Evolutionary conservation across 2,888 invertebrate genomes (phyloP), one percentile per base, ranked within the genome.

Genomic region (Polydrusus cervinus): DNA sequence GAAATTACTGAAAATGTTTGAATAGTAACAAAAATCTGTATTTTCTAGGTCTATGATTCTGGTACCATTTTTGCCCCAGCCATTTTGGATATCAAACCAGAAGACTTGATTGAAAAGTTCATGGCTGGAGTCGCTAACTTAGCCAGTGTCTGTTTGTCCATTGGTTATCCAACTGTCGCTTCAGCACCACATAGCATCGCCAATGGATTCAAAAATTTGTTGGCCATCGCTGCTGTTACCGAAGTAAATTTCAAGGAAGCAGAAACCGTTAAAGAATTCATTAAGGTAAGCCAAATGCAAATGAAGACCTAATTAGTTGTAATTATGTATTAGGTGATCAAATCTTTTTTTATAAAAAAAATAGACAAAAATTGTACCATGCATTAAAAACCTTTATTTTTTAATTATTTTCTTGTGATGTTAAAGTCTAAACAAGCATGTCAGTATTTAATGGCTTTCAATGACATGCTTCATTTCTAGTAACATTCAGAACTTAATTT

Each of bases 161-260:
- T 99, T 86, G 95, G 96, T 78, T 99, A 99, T 89, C 99, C 99
- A 78, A 99, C 98, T 14, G 89, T 97, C 80, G 99, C 98, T 53
- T 99, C 99, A 66, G 98, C 93, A 57, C 98, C 99, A 73, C 99
- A 99, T 90, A 97, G 97, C 88, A 92, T 99, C 85, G 95, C 95
- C 88, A 97, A 98, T 85, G 99, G 98, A 79, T 97, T 99, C 93
- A 98, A 97, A 92, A 98, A 98, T 89, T 89, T 99, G 85, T 90
- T 99, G 90, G 97, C 99, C 80, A 90, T 99, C 84, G 99, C 99
- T 83, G 97, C 98, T 72, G 96, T 93, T 84, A 98, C 99, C 71
- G 98, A 99, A 78, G 93, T 98, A 79, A 94, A 95, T 78, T 99
- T 99, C 91, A 93, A 95, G 87, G 96, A 98, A 89, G 99, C 98